These are phyloP conservation scores for Aphrophora alni DNA, from an alignment of 2,888 invertebrate species.

Conservation along the genomic window DNA sequence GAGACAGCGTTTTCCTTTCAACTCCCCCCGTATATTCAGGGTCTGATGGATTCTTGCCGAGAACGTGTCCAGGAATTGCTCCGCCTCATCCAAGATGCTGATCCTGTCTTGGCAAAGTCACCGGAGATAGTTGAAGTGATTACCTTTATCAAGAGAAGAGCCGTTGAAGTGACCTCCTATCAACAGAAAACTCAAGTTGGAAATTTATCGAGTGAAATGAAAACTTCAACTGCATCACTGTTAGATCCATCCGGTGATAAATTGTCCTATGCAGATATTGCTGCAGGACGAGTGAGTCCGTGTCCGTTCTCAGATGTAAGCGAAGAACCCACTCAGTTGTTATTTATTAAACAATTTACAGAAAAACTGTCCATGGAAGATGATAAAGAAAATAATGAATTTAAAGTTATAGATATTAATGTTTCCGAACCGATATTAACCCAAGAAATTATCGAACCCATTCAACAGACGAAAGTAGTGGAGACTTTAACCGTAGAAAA, in stretches of 20 bases:
- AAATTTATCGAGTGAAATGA: constrained; percentile 2
- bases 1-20: constrained; percentile 22
- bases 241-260: constrained; percentile 38
- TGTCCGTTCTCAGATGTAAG: constrained; percentile 51
- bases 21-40: constrained; percentile 35
- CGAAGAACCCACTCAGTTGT: constrained; percentile 12
- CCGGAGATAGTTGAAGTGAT: constrained; percentile 31
- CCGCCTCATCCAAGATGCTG: constrained; percentile 32
- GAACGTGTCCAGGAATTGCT: constrained; percentile 40
- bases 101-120: constrained; percentile 39
- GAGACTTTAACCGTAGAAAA: constrained; percentile 13
- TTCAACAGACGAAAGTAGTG: neutral
- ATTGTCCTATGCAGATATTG: constrained; percentile 70
- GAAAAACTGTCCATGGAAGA: constrained; percentile 21
- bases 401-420: neutral
- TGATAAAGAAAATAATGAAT: constrained; percentile 17
- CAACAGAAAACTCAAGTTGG: neutral
- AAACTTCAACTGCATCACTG: constrained; percentile 10
- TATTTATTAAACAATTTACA: constrained; percentile 16
- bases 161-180: neutral
- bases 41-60: constrained; percentile 35
- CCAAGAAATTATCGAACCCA: neutral
- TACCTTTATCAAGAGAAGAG: constrained; percentile 29
- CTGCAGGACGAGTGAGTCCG: constrained; percentile 66
- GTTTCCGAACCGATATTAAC: neutral